Conservation (phyloP, 1,140 invertebrate species). For the Gonioctena quinquepunctata region DNA sequence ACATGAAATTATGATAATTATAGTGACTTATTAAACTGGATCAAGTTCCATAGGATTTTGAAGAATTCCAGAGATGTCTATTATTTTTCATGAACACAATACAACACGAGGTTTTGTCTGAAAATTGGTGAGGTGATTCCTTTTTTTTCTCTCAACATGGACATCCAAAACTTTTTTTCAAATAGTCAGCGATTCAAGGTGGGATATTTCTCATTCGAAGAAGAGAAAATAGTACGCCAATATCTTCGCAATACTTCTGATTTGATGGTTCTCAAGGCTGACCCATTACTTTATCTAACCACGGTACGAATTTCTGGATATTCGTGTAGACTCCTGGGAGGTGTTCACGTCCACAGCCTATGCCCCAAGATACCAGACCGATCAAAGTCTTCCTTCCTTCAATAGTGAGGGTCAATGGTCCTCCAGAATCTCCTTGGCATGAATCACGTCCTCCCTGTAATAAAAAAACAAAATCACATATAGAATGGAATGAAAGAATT, state of each 20-base stretch:
- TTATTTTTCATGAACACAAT: too few species aligned
- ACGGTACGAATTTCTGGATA: constrained; percentile 89
- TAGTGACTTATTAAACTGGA: too few species aligned
- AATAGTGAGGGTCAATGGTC: constrained; percentile 78
- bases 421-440: constrained; percentile 82
- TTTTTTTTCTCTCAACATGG: too few species aligned
- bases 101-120: too few species aligned
- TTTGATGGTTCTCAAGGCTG: not conserved
- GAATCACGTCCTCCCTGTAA: constrained; percentile 69
- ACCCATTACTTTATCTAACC: constrained; percentile 82
- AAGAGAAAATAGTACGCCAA: too few species aligned
- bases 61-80: too few species aligned
- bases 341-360: constrained; percentile 86
- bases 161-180: too few species aligned
- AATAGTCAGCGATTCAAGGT: too few species aligned
- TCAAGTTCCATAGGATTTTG: too few species aligned
- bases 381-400: constrained; percentile 83
- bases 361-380: constrained; percentile 89
- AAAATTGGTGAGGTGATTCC: too few species aligned
- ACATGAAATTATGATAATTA: too few species aligned
- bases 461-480: not conserved
- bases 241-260: not conserved
- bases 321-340: constrained; percentile 90
- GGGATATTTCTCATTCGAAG: too few species aligned
- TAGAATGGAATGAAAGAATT: not conserved